A percentile compares a stretch with the other conserved stretches of the same genome.
phyloP scores from a whole-genome alignment of 2,888 invertebrate species.

The Ypsolopha scabrella region DNA sequence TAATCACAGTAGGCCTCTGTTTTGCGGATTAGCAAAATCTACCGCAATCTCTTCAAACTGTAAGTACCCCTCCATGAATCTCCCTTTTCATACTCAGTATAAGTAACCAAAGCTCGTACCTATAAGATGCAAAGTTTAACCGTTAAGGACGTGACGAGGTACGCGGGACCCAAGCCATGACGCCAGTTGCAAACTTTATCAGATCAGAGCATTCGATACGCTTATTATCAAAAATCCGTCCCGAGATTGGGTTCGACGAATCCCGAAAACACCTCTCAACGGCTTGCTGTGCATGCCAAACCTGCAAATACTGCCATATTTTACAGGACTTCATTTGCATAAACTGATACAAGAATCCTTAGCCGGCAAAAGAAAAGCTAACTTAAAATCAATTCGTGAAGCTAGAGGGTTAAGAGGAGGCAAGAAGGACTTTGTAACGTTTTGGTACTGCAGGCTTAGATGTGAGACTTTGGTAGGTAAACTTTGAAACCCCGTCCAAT shows the following conservation, averaged over 20 bases:
- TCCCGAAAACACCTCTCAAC: conserved; percentile 27
- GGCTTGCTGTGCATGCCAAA: conserved; percentile 33
- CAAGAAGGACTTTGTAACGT: conserved; percentile 6
- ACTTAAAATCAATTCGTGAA: conserved; percentile 10
- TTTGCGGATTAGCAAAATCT: too few relatives aligned
- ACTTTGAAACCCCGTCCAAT: conserved; percentile 50
- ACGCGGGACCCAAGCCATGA: too few relatives aligned
- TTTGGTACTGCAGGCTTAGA: conserved; percentile 14
- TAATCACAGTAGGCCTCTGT: too few relatives aligned
- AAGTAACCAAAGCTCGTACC: too few relatives aligned
- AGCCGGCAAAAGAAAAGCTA: conserved; percentile 14
- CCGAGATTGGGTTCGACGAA: conserved; percentile 31
- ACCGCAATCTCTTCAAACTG: too few relatives aligned
- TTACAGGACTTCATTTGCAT: conserved; percentile 19
- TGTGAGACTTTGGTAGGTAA: conserved; percentile 38
- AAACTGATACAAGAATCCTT: conserved; percentile 13
- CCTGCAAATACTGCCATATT: conserved; percentile 36
- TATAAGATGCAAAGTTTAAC: not conserved
- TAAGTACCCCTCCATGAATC: too few relatives aligned
- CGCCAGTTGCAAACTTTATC: conserved; percentile 24
- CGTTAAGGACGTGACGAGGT: not conserved
- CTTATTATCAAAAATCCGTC: conserved; percentile 48
- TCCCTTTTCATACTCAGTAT: too few relatives aligned
- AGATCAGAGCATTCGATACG: conserved; percentile 35
- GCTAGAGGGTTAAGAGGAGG: conserved; percentile 10